phyloP scores from a whole-genome alignment of 2,888 invertebrate genomes.

The Pomacea canaliculata region DNA sequence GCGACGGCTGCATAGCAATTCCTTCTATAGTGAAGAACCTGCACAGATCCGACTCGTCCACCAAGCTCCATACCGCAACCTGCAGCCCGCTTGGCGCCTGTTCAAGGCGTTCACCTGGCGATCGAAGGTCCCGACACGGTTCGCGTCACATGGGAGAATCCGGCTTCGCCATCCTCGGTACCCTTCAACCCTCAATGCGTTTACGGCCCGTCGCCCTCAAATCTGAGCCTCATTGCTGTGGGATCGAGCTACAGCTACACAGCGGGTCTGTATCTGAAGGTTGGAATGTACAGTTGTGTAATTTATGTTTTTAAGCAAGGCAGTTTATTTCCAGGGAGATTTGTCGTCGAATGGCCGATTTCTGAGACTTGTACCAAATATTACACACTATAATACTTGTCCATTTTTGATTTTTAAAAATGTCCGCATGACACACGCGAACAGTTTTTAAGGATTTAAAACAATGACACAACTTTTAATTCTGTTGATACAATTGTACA shows the following conservation, averaged over 20 bases:
- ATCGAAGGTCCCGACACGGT: constrained; percentile 19
- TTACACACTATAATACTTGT: too few species aligned
- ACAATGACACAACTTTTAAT: too few species aligned
- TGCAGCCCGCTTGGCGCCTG: not conserved
- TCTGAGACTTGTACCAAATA: too few species aligned
- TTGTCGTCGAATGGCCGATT: too few species aligned
- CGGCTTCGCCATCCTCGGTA: not conserved
- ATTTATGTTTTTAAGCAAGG: too few species aligned
- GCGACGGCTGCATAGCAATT: not conserved
- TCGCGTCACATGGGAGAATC: constrained; percentile 31
- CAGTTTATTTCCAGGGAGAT: too few species aligned
- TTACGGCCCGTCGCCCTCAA: constrained; percentile 10
- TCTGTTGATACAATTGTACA: too few species aligned
- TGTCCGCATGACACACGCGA: too few species aligned
- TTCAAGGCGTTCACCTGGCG: constrained; percentile 12
- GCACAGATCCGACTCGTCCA: not conserved
- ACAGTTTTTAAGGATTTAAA: too few species aligned
- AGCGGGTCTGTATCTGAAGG: constrained; percentile 11
- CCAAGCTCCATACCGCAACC: not conserved
- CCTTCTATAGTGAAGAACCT: not conserved
- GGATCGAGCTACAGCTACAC: constrained; percentile 32
- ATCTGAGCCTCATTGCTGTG: not conserved
- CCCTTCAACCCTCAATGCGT: constrained; percentile 26
- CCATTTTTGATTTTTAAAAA: too few species aligned
- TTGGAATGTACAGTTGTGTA: not conserved